Conservation (phyloP, 1,140 invertebrate species). For the Colletes latitarsis region DNA sequence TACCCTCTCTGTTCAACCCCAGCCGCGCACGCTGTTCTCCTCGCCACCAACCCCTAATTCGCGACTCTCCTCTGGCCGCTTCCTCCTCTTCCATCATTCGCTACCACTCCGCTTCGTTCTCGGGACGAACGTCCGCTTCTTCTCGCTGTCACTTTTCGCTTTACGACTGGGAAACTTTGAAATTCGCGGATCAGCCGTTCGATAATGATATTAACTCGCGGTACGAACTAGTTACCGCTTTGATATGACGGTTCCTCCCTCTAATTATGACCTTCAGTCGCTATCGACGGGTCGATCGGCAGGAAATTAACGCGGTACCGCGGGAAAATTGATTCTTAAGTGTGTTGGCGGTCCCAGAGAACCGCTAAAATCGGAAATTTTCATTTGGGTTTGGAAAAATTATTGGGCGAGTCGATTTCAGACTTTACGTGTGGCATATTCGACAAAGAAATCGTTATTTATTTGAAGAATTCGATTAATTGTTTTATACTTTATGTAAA, state of each 20-base stretch:
- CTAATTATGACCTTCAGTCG: neutral
- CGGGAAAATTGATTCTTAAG: too few relatives aligned
- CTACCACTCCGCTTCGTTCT: slow-evolving; percentile 29
- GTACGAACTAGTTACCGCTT: neutral
- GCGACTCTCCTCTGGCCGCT: slow-evolving; percentile 34
- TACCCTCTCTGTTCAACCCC: slow-evolving; percentile 34
- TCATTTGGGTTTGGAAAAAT: too few relatives aligned
- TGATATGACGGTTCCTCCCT: neutral
- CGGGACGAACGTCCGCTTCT: neutral
- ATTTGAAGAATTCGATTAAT: too few relatives aligned
- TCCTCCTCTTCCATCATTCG: slow-evolving; percentile 6
- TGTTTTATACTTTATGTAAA: too few relatives aligned
- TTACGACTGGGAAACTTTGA: slow-evolving; percentile 7
- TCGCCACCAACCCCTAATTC: slow-evolving; percentile 60
- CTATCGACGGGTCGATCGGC: neutral
- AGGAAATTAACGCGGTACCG: too few relatives aligned
- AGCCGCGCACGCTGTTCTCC: slow-evolving; percentile 61
- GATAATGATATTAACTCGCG: neutral
- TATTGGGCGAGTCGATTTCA: too few relatives aligned
- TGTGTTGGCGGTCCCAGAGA: too few relatives aligned
- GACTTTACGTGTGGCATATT: too few relatives aligned
- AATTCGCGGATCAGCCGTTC: slow-evolving; percentile 40
- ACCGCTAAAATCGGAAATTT: too few relatives aligned
- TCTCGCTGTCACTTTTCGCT: neutral
- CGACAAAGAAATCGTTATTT: too few relatives aligned